Evolutionary conservation across 2,113 vertebrate species (phyloP).

Genomic region (Esox niger): DNA sequence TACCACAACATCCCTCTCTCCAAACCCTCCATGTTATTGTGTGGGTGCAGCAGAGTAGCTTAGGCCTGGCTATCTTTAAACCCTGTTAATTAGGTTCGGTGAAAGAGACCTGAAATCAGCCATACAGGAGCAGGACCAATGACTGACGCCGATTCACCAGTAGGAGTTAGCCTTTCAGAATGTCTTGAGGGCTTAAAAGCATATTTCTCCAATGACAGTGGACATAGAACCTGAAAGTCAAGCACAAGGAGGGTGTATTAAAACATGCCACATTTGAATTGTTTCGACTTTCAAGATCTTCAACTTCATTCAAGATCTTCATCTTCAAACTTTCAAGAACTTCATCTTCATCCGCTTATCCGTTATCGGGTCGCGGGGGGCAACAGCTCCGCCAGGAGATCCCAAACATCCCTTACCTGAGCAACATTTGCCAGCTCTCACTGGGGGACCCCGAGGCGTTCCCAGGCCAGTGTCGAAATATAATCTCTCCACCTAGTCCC

Average conservation of each 20-base stretch:
- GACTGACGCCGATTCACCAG: constrained; percentile 19
- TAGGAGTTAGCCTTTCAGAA: neutral
- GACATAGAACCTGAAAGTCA: neutral
- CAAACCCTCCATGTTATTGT: constrained; percentile 31
- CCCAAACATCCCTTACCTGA: no score
- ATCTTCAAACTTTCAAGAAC: no score
- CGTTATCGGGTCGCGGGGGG: no score
- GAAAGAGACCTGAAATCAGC: constrained; percentile 23
- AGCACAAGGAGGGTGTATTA: neutral
- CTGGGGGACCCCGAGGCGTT: no score
- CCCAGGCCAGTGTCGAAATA: no score
- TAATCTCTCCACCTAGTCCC: no score
- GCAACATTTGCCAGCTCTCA: no score
- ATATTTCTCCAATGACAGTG: neutral
- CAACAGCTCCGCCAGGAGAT: no score
- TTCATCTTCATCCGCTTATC: no score
- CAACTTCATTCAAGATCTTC: no score
- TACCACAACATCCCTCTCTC: constrained; percentile 11
- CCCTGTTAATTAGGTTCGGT: constrained; percentile 9
- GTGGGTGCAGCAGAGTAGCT: constrained; percentile 18
- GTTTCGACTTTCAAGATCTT: no score
- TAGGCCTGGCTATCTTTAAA: constrained; percentile 37
- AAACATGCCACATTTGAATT: no score
- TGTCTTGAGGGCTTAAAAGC: constrained; percentile 10
- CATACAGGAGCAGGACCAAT: constrained; percentile 24